Base-by-base conservation (phyloP, 1,140 invertebrate genomes). In the Belonocnema kinseyi region DNA sequence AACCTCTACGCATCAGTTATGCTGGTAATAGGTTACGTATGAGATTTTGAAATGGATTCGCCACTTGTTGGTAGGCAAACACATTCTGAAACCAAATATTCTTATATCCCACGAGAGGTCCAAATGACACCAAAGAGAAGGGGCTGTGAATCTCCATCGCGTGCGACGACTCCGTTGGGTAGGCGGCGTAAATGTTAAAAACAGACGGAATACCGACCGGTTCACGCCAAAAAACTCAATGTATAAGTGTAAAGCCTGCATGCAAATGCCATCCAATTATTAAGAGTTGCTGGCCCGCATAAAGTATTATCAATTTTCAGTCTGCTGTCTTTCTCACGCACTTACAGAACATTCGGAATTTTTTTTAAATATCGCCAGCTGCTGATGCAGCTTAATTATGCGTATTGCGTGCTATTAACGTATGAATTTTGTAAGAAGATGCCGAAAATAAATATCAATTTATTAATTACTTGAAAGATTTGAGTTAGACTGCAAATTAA, bases 121-220 rank as follows among this genome's bases (percentile, higher is more conserved):
- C 61, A 85, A 84, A 75, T 78, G 80, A 78, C 77, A 78, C 79
- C 78, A 53, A 52, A 56, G 13, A 53, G 19, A 72, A 71, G 51
- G 72, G 56, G 4, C 76, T 54, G 73, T 51, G 50, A 66, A 46
- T 79, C 56, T 80, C 77, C 74, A 85, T 88, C 80, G 87, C 87
- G 87, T 88, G 88, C 78, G 86, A 79, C 80, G 72, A 86, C 83
- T 83, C 85, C 84, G 85, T 87, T 87, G 86, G 79, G 81, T 85
- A 84, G 73, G 73, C 61, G 77, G 82, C 81, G 83, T 88, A 88
- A 88, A 88, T 89, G 86, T 88, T 89, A 89, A 89, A 89, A 89
- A 89, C 86, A 82, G 87, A 87, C 86, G 85, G 80, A 72, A 84
- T 77, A 84, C 82, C 80, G 83, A 89, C 82, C 84, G 85, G 84